Evolutionary conservation across 1,140 invertebrate genomes (phyloP).

Genomic region (Brachionus sp.): DNA sequence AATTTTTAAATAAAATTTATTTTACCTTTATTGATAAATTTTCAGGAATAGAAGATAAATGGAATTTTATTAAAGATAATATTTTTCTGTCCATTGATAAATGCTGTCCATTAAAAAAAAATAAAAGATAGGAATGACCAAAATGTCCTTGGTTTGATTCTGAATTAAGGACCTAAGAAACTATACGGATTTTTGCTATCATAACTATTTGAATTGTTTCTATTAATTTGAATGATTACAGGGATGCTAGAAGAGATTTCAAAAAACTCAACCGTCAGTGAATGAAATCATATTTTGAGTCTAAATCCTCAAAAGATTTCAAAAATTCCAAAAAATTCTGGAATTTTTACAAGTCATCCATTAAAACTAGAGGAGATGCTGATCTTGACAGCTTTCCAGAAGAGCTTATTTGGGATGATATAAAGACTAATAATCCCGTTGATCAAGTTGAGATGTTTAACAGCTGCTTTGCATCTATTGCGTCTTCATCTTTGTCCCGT

Average conservation of each 20-base stretch:
- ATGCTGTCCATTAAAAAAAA: conserved; percentile 18
- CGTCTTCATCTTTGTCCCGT: neutral
- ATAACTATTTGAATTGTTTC: neutral
- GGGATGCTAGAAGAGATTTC: neutral
- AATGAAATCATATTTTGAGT: neutral
- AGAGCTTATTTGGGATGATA: neutral
- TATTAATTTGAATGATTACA: neutral
- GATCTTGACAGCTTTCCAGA: neutral
- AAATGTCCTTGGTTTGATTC: neutral
- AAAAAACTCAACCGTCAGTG: neutral
- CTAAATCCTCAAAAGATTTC: neutral
- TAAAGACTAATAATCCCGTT: neutral
- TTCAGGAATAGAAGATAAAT: neutral
- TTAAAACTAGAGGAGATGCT: neutral
- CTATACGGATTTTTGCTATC: neutral
- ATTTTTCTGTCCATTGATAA: neutral
- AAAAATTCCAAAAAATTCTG: conserved; percentile 19
- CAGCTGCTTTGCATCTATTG: neutral
- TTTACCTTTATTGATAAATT: neutral
- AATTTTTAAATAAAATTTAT: neutral
- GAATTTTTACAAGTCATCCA: neutral
- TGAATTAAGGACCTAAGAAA: neutral
- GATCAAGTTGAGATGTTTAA: neutral
- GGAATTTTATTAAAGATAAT: neutral
- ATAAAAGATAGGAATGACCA: neutral